These are phyloP conservation scores for Poeciliopsis prolifica DNA, from an alignment of 2,113 vertebrate species.

Conservation along the genomic window DNA sequence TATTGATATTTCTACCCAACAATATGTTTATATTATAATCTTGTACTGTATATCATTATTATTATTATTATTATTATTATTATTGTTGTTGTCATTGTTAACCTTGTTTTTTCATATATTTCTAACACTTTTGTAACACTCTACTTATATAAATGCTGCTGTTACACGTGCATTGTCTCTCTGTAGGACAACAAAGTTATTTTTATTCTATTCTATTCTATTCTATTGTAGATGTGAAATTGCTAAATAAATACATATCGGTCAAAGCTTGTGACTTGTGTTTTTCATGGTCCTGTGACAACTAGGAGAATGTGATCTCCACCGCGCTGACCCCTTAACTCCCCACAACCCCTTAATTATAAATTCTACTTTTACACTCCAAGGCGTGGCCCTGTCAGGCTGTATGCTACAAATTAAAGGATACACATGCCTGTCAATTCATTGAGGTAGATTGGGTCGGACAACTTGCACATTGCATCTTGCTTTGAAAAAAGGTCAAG, in stretches of 20 bases:
- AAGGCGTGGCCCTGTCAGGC: constrained; percentile 51
- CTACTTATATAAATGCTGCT: too few species aligned
- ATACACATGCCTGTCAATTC: constrained; percentile 52
- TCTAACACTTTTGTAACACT: too few species aligned
- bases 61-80: too few species aligned
- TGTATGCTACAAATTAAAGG: constrained; percentile 65
- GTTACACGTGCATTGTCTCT: too few species aligned
- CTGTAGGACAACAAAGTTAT: too few species aligned
- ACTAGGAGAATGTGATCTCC: constrained; percentile 27
- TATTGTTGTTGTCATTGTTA: too few species aligned
- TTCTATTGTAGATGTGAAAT: background rate
- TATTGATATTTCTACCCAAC: too few species aligned
- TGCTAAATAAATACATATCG: constrained; percentile 20
- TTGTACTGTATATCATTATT: too few species aligned
- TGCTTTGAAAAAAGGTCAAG: constrained; percentile 15
- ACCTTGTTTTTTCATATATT: too few species aligned
- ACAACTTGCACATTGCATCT: constrained; percentile 5
- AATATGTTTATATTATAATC: too few species aligned
- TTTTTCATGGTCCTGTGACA: constrained; percentile 51
- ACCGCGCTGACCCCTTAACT: constrained; percentile 28
- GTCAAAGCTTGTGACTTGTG: constrained; percentile 39
- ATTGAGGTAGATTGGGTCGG: constrained; percentile 14
- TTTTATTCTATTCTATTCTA: too few species aligned
- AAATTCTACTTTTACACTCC: constrained; percentile 68
- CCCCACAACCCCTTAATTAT: constrained; percentile 63